Evolutionary conservation across 2,888 invertebrate genomes (phyloP).

Genomic region (Torymus aiolomorphi): DNA sequence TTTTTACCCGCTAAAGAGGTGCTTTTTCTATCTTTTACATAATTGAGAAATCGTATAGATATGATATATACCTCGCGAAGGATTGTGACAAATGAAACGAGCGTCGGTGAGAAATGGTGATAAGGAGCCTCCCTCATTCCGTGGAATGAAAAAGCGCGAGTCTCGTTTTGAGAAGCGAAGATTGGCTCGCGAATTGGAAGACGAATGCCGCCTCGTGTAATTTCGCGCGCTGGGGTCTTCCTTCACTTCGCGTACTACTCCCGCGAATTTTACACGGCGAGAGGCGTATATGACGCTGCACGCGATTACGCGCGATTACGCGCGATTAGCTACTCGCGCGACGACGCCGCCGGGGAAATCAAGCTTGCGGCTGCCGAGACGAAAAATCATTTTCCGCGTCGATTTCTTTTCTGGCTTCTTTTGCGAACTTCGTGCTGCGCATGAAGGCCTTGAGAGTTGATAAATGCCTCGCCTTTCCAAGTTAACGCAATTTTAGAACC

Average conservation of each 20-base stretch:
- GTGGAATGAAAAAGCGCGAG: slow-evolving; percentile 12
- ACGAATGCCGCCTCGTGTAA: slow-evolving; percentile 13
- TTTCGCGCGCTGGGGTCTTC: slow-evolving; percentile 5
- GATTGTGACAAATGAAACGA: no score
- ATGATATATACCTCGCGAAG: no score
- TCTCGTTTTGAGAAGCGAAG: slow-evolving; percentile 18
- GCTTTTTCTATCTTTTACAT: no score
- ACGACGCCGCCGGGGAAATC: slow-evolving; percentile 38
- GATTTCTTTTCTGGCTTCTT: no score
- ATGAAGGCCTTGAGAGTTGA: no score
- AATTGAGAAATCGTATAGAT: no score
- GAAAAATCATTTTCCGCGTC: no score
- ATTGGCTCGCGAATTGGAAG: slow-evolving; percentile 21
- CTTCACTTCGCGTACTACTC: neutral
- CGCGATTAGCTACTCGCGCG: slow-evolving; percentile 35
- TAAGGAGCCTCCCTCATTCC: no score
- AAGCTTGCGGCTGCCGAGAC: slow-evolving; percentile 8
- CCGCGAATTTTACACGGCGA: slow-evolving; percentile 2
- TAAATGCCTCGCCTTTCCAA: no score
- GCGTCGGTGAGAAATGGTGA: neutral
- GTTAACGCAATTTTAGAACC: no score
- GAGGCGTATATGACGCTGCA: neutral
- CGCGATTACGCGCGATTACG: slow-evolving; percentile 22
- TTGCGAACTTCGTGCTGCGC: no score
- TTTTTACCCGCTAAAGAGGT: no score